A percentile compares a stretch with the other conserved stretches of the same genome.
Evolutionary conservation across 2,888 invertebrate species (phyloP).

Genomic region (Pheosia tremula): DNA sequence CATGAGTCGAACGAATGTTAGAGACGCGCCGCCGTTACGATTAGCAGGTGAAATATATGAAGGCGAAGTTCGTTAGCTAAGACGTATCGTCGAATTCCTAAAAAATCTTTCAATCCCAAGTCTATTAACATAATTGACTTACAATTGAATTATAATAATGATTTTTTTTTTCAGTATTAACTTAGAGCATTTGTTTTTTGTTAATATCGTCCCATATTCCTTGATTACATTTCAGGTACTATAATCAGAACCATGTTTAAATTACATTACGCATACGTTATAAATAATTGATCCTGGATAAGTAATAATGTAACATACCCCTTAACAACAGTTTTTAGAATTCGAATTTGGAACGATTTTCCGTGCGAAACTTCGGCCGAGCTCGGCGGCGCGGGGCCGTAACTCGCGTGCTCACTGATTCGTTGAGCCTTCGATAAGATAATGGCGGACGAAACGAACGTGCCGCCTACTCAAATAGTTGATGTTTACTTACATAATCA

Average conservation of each 20-base stretch:
- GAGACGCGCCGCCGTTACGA: slow-evolving; percentile 38
- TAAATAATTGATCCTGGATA: too few species aligned
- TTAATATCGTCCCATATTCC: too few species aligned
- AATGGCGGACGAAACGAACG: slow-evolving; percentile 47
- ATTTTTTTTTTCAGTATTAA: too few species aligned
- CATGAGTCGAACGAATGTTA: slow-evolving; percentile 34
- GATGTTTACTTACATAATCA: slow-evolving; percentile 28
- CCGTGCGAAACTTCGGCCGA: slow-evolving; percentile 48
- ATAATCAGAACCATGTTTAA: too few species aligned
- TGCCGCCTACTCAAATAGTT: slow-evolving; percentile 46
- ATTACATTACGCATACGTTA: too few species aligned
- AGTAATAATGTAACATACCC: slow-evolving; percentile 11
- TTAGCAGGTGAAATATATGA: slow-evolving; percentile 58
- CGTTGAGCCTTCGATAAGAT: slow-evolving; percentile 71
- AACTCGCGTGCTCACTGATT: slow-evolving; percentile 80
- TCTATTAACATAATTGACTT: too few species aligned
- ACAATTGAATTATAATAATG: too few species aligned
- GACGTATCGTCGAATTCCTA: too few species aligned
- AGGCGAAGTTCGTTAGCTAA: slow-evolving; percentile 26
- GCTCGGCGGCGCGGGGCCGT: slow-evolving; percentile 54
- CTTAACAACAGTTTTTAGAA: slow-evolving; percentile 59
- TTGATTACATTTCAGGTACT: too few species aligned
- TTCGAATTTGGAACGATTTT: slow-evolving; percentile 50
- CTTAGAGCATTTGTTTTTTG: too few species aligned
- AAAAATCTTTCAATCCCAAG: too few species aligned